Base-by-base conservation (phyloP, 2,797 vertebrate species). In the Gymnoscopelus braueri region DNA sequence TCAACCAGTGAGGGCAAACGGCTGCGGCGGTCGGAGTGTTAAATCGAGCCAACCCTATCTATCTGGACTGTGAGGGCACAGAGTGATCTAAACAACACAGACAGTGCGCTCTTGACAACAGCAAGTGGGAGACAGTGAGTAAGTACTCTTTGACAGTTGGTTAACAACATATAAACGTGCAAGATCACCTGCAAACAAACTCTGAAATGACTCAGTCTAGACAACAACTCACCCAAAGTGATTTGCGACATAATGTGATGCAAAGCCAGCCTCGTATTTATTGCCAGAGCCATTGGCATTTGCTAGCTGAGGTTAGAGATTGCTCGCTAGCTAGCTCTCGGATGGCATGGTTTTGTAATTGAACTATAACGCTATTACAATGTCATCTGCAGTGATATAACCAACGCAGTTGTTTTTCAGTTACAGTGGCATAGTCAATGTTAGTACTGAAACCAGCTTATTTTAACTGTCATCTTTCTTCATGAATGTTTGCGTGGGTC, bases 81-180 rank as follows among this genome's bases (percentile, higher is more conserved):
- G 39, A 44, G 39, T 44, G 39, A 9, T 44, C 39, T 44, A 44
- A 39, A 8, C 39, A 44, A 44, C 39, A 44, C 39, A 44, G 72
- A 32, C 59, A 8, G 81, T 84, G 81, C 84, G 76, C 55, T 70
- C 32, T 75, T 84, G 77, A 80, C 75, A 80, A 74, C 75, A 80
- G 54, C 76, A 44, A 66, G 26, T 53, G 71, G 67, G 69, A 53
- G 47, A 39, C 61, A 71, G 69, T 64, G 65, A 78, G 64, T 61
- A 44, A 49, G 71, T 58, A 24, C 14, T 29, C 47, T 2, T 52
- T 67, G 47, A 35, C 4, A n/a, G 4, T 56, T 10, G 44, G 49
- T 59, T 51, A 26, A 24, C 11, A 19, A 19, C 19, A 19, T 19
- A 9, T 19, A 24, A 39, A 35, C 14, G 15, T 10, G 6, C 13